Evolutionary conservation across 53 echinoderm and acorn worm genomes (phyloP).

Genomic region (Glandiceps talaboti): DNA sequence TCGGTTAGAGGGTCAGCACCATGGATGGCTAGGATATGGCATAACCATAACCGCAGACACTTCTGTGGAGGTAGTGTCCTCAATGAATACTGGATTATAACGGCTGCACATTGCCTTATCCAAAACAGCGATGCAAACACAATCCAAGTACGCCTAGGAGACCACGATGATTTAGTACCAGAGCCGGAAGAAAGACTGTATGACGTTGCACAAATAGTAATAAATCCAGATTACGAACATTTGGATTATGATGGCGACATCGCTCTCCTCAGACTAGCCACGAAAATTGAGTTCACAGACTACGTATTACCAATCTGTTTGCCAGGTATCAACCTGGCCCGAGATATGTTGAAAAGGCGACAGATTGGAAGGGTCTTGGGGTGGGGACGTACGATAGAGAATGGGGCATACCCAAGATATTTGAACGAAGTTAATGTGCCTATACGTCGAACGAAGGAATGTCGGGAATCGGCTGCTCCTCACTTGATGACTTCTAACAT

Average conservation of each 20-base stretch:
- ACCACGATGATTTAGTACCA: constrained; percentile 33
- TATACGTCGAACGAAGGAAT: constrained; percentile 24
- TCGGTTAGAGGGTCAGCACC: constrained; percentile 61
- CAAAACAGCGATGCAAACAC: background rate
- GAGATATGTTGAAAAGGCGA: constrained; percentile 17
- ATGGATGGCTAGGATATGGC: constrained; percentile 67
- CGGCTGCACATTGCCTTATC: constrained; percentile 53
- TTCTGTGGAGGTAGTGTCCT: constrained; percentile 59
- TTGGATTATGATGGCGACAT: constrained; percentile 51
- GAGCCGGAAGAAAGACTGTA: constrained; percentile 34
- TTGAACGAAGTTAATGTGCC: constrained; percentile 53
- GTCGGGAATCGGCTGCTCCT: constrained; percentile 19
- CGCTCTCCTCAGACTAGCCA: constrained; percentile 48
- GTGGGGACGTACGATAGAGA: constrained; percentile 58
- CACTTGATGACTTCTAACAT: constrained; percentile 39
- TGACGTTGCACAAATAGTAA: constrained; percentile 20
- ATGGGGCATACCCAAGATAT: constrained; percentile 43
- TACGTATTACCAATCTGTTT: constrained; percentile 72
- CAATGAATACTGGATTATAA: constrained; percentile 66
- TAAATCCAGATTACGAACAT: constrained; percentile 24
- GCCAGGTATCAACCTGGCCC: constrained; percentile 22
- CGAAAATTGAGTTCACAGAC: constrained; percentile 32
- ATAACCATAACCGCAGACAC: constrained; percentile 3
- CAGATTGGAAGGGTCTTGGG: constrained; percentile 36
- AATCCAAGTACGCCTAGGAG: constrained; percentile 41